Evolutionary conservation across 2,888 invertebrate genomes (phyloP), one percentile per base, ranked within the genome.

Genomic region (Melangyna quadrimaculata): DNA sequence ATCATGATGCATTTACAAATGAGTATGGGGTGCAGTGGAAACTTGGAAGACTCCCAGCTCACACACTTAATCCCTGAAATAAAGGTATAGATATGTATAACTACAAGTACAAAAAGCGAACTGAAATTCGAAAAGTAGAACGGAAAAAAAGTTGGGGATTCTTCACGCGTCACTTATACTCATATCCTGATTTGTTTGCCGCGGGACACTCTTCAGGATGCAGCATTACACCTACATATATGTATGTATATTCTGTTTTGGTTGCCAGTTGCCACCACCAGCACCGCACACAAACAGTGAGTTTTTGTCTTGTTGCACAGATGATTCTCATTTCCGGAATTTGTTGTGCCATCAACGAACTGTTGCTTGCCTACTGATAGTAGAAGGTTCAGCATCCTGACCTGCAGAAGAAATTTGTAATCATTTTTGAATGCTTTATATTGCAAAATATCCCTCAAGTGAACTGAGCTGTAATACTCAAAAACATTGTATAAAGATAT

Each of bases 131-230:
- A 69, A 40, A 32, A 71, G 53, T 22, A 71, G 43, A 48, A 63
- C 27, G 40, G 55, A 43, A 43, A 22, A 75, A 75, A 84, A 61
- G 55, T 73, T 77, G 70, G 37, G 59, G 70, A 86, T 86, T 87
- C 82, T 80, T 78, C 59, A 78, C 87, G 82, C 87, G 67, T 87
- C 82, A 87, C 87, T 82, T 74, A 67, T 71, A 82, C 71, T 87
- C 87, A 87, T 87, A 82, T 87, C 82, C 81, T 86, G 86, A 86
- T 86, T 86, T 86, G 77, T 81, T 81, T 86, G 77, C 72, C 48
- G 63, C 55, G 40, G 65, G 75, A 74, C 78, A 73, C 73, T 73
- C 69, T 55, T 73, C 61, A 48, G 67, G 22, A 53, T 61, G 69
- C 69, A 51, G 45, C 19, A 65, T 40, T 45, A n/a, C n/a, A n/a